Evolutionary conservation across 2,797 vertebrate species (phyloP).

Genomic region (Mormyrus hasselquistii): DNA sequence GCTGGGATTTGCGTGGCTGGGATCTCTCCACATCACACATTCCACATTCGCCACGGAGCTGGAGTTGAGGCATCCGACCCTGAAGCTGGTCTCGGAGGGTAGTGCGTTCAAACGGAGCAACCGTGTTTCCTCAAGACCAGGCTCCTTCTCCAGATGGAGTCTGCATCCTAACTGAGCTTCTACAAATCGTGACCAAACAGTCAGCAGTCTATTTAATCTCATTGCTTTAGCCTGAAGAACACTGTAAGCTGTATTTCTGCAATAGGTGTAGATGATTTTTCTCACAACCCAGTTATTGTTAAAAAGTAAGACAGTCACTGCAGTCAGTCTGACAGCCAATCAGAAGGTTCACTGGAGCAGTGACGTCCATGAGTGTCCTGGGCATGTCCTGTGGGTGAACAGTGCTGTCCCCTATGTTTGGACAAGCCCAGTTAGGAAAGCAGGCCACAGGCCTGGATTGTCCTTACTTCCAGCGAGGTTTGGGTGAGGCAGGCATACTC

Average conservation of each 20-base stretch:
- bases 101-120: not conserved
- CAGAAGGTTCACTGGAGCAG: not conserved
- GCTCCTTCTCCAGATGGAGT: not conserved
- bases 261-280: not conserved
- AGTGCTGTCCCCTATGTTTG: not conserved
- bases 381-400: not conserved
- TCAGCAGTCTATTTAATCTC: not conserved
- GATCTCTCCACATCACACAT: conserved; percentile 1
- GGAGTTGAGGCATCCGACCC: not conserved
- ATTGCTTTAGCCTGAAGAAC: not conserved
- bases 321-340: not conserved
- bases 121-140: not conserved
- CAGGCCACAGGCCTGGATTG: not conserved
- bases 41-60: not conserved
- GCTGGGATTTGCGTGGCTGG: not conserved
- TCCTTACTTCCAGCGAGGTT: not conserved
- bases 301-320: not conserved
- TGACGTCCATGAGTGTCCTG: not conserved
- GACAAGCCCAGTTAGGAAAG: not conserved
- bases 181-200: not conserved
- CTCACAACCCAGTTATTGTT: not conserved
- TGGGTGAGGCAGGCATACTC: not conserved
- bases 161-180: not conserved
- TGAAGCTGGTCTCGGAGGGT: not conserved
- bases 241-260: not conserved